Evolutionary conservation across 1,140 invertebrate genomes (phyloP), one percentile per base, ranked within the genome.

Genomic region (Halictus rubicundus): DNA sequence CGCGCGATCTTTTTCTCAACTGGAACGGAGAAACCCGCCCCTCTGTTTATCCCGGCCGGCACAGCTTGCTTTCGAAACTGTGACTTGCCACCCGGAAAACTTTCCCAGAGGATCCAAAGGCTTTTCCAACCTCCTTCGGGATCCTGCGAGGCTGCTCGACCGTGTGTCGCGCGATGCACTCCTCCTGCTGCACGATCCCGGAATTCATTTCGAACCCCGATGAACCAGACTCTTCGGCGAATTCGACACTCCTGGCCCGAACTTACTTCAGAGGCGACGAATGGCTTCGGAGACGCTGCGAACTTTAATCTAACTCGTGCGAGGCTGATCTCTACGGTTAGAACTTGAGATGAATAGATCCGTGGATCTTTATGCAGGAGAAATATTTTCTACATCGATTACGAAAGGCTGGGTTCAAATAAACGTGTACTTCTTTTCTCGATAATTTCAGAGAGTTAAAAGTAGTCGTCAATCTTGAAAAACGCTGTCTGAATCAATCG

Each of bases 41-140:
- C 46, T 19, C n/a, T 80, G 68, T 83, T 81, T 83, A 76, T 77
- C 61, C 74, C 69, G 21, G 52, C 27, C 54, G 60, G 75, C 70
- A 70, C 74, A 82, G 74, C 74, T 82, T 68, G 64, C 19, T 68
- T 76, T 69, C 27, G 39, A 73, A 73, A 37, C 27, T 21, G 59
- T 25, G 49, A 16, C 32, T n/a, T 25, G 19, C 57, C 39, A 19
- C 5, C 54, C 54, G 54, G 42, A 57, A 68, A 74, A 75, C 57
- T 73, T 80, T 59, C 23, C 46, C 1, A 3, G 37, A n/a, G 32
- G 74, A 42, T 72, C 49, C 21, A 42, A 49, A 8, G 52, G 32
- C 19, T 65, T 32, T 59, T 59, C 16, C 9, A 66, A 25, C 59
- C 52, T 46, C 16, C 61, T 25, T 21, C 46, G 60, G 25, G n/a